phyloP scores from a whole-genome alignment of 2,113 vertebrate species.

The Bothrops jararaca region DNA sequence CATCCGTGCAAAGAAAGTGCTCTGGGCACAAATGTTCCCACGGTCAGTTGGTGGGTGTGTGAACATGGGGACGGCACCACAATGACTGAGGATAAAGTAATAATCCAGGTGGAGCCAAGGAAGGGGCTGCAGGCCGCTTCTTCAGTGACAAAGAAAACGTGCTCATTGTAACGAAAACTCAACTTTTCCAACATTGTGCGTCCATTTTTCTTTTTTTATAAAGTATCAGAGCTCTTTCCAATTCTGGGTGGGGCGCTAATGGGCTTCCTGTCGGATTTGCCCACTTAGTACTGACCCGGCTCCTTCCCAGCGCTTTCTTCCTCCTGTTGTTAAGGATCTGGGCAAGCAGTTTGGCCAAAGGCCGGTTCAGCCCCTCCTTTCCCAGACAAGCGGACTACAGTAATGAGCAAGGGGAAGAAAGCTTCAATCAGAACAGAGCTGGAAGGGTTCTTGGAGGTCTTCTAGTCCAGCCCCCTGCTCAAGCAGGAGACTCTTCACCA shows the following conservation, averaged over 20 bases:
- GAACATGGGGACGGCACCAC: background rate
- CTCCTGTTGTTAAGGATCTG: background rate
- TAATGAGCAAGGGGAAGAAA: background rate
- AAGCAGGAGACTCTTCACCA: no score
- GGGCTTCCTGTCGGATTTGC: background rate
- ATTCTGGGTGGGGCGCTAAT: background rate
- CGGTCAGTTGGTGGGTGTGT: no score
- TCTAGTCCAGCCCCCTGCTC: no score
- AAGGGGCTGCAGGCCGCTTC: background rate
- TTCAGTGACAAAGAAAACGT: background rate
- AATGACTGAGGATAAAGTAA: background rate
- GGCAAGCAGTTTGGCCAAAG: background rate
- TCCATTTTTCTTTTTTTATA: background rate
- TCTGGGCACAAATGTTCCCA: background rate
- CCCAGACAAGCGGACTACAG: background rate
- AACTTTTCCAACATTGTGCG: background rate
- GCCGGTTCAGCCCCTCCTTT: background rate
- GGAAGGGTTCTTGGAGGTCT: no score
- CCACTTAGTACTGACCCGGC: background rate
- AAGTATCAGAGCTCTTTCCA: background rate
- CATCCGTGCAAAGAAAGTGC: background rate
- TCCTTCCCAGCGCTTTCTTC: background rate
- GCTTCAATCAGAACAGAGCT: background rate
- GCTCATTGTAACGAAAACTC: background rate
- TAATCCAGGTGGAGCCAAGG: background rate